phyloP scores from a whole-genome alignment of 1,140 invertebrate genomes.

The Brevipalpus yothersi region DNA sequence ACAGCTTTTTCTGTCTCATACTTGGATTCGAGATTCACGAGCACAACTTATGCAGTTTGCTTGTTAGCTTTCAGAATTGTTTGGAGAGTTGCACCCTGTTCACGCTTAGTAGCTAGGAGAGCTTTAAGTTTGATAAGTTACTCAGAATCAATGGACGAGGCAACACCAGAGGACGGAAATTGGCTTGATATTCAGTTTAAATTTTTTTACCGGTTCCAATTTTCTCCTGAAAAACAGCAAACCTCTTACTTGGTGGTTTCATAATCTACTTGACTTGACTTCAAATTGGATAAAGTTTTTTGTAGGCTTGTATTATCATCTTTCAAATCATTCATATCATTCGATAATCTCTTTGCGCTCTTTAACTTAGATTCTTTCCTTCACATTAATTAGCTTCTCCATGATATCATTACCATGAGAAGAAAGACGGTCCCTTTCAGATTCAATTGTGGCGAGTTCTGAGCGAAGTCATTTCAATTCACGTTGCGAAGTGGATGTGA shows the following conservation, averaged over 20 bases:
- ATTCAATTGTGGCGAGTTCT: slow-evolving; percentile 47
- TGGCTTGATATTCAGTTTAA: slow-evolving; percentile 20
- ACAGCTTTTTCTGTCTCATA: slow-evolving; percentile 97
- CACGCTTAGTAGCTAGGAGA: slow-evolving; percentile 77
- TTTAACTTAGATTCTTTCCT: slow-evolving; percentile 49
- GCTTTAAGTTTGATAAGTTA: slow-evolving; percentile 47
- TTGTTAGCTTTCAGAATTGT: slow-evolving; percentile 98
- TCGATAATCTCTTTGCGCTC: slow-evolving; percentile 70
- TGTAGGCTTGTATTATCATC: slow-evolving; percentile 94
- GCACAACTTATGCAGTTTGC: slow-evolving; percentile 87
- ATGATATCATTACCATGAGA: slow-evolving; percentile 36
- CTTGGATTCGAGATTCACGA: slow-evolving; percentile 93
- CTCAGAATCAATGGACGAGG: slow-evolving; percentile 39
- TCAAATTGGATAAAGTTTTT: slow-evolving; percentile 76
- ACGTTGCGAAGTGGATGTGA: slow-evolving; percentile 61
- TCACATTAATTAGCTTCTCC: slow-evolving; percentile 61
- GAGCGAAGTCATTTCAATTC: slow-evolving; percentile 45
- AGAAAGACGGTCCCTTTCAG: slow-evolving; percentile 38
- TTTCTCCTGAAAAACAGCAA: slow-evolving; percentile 44
- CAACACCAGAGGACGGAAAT: slow-evolving; percentile 6
- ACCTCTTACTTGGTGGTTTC: slow-evolving; percentile 94
- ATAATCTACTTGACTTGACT: slow-evolving; percentile 73
- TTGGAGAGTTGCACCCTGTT: slow-evolving; percentile 88
- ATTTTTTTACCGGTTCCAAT: no score
- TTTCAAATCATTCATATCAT: slow-evolving; percentile 85